Evolutionary conservation across 2,888 invertebrate species (phyloP).

Genomic region (Sturmia bella): DNA sequence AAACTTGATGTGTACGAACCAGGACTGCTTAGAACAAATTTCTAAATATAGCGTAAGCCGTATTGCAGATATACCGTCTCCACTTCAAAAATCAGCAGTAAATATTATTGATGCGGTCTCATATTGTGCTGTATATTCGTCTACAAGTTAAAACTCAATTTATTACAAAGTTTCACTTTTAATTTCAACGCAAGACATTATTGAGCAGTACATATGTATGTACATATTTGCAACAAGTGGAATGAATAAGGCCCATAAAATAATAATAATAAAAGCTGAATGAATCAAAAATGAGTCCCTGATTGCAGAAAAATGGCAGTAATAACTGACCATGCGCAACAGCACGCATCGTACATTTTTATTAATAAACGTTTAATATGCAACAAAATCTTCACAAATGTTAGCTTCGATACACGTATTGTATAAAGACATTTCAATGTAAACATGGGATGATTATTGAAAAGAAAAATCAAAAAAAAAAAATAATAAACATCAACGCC

Average conservation of each 20-base stretch:
- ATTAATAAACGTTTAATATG: conserved; percentile 57
- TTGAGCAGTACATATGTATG: conserved; percentile 16
- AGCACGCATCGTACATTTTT: conserved; percentile 58
- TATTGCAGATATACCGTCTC: no score
- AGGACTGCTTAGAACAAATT: no score
- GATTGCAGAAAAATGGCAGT: conserved; percentile 32
- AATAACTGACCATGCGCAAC: conserved; percentile 68
- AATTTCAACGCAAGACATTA: conserved; percentile 27
- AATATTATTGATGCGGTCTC: no score
- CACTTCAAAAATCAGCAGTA: no score
- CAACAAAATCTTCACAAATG: conserved; percentile 62
- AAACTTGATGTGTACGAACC: no score
- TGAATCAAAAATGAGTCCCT: conserved; percentile 44
- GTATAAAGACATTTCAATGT: conserved; percentile 56
- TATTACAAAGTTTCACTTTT: conserved; percentile 52
- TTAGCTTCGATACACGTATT: conserved; percentile 27
- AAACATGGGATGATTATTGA: conserved; percentile 6
- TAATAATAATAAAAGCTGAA: conserved; percentile 54
- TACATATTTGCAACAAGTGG: conserved; percentile 34
- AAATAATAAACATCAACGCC: conserved; percentile 47
- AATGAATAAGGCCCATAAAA: conserved; percentile 46
- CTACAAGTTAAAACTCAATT: conserved; percentile 18
- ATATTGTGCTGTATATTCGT: neutral
- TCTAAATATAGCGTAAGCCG: no score
- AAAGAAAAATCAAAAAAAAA: conserved; percentile 2